These are phyloP conservation scores for Acanthosepion esculentum DNA, from an alignment of 2,888 invertebrate genomes.

Conservation along the genomic window DNA sequence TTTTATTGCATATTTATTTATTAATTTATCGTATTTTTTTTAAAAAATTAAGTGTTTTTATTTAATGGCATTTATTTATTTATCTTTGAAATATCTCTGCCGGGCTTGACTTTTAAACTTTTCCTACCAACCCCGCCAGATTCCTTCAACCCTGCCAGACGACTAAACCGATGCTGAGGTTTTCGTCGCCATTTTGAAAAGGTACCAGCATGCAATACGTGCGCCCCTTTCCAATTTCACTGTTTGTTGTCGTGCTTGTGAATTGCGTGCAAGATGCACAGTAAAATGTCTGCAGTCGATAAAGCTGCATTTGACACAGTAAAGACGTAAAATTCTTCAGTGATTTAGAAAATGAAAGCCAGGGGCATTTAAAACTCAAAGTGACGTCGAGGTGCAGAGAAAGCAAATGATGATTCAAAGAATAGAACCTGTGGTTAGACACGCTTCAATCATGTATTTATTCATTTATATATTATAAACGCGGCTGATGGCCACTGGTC, in stretches of 20 bases:
- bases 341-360: neutral
- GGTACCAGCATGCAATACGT: conserved; percentile 4
- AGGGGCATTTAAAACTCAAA: neutral
- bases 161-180: neutral
- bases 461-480: neutral
- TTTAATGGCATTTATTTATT: neutral
- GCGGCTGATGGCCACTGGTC: neutral
- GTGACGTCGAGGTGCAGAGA: neutral
- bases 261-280: neutral
- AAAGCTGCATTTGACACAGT: neutral
- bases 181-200: neutral
- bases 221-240: neutral
- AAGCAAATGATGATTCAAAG: neutral
- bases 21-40: neutral
- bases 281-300: neutral
- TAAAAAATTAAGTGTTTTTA: neutral
- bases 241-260: neutral
- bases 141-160: neutral
- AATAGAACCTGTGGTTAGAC: neutral
- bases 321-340: neutral
- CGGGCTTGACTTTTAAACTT: neutral
- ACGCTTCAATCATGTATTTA: neutral
- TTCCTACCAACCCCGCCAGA: neutral
- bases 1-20: neutral
- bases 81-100: neutral